These are phyloP conservation scores for Myrmophylax atrothorax DNA, from an alignment of 2,113 vertebrate genomes.

Conservation along the genomic window DNA sequence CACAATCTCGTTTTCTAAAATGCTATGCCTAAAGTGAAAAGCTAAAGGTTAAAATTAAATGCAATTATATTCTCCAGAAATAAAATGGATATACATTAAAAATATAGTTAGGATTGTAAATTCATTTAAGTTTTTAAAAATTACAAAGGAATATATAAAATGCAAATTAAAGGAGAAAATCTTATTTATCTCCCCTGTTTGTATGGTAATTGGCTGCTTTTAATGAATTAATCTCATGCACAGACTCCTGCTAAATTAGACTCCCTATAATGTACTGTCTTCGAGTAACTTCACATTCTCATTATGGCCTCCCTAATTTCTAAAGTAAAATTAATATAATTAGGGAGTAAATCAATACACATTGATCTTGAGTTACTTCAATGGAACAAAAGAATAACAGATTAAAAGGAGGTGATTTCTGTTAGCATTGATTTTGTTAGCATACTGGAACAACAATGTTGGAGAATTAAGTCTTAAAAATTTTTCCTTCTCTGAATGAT, in stretches of 20 bases:
- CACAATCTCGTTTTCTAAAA: conserved; percentile 17
- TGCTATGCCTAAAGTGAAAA: neutral
- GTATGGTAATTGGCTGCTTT: conserved; percentile 75
- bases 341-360: conserved; percentile 80
- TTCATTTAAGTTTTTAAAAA: conserved; percentile 74
- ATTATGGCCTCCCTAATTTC: conserved; percentile 78
- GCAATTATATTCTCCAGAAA: conserved; percentile 51
- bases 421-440: conserved; percentile 70
- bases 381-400: conserved; percentile 76
- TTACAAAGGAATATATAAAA: conserved; percentile 74
- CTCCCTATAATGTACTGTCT: conserved; percentile 76
- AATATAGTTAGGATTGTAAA: conserved; percentile 53
- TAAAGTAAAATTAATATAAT: conserved; percentile 83
- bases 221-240: conserved; percentile 83
- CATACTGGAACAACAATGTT: conserved; percentile 68
- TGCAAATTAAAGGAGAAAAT: conserved; percentile 74
- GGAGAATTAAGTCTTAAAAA: conserved; percentile 71
- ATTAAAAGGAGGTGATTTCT: conserved; percentile 78
- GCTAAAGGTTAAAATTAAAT: conserved; percentile 45
- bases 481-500: conserved; percentile 60
- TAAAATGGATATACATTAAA: conserved; percentile 72
- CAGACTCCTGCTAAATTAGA: conserved; percentile 73
- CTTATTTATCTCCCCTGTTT: conserved; percentile 77
- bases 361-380: conserved; percentile 77
- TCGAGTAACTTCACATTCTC: conserved; percentile 80